Conservation (phyloP, 2,113 vertebrate species). For the Hemichromis elongatus region DNA sequence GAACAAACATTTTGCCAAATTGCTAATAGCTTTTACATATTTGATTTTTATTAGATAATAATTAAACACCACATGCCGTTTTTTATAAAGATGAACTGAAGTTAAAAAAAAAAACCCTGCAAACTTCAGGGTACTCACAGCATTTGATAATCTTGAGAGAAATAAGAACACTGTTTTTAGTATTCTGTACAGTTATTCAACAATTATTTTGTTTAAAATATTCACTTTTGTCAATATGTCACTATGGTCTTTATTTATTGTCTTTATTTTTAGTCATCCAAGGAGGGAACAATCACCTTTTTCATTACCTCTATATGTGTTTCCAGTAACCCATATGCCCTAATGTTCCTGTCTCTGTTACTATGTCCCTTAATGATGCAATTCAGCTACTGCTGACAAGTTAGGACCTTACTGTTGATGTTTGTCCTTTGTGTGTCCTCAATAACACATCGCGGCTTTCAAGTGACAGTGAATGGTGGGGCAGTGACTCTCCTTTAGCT, state of each 20-base stretch:
- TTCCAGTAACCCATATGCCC: constrained; percentile 15
- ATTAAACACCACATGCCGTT: not conserved
- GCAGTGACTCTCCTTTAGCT: not conserved
- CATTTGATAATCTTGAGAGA: not conserved
- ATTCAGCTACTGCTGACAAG: constrained; percentile 23
- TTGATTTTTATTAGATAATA: not conserved
- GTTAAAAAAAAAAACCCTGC: not conserved
- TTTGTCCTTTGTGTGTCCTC: constrained; percentile 52
- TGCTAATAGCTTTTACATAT: not conserved
- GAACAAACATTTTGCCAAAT: not conserved
- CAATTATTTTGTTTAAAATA: not conserved
- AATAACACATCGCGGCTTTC: constrained; percentile 16
- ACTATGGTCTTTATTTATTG: not conserved
- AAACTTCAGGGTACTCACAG: not conserved
- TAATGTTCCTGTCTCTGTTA: constrained; percentile 24
- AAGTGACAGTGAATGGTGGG: constrained; percentile 15
- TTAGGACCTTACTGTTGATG: constrained; percentile 28
- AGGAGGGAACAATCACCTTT: not conserved
- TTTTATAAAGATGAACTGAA: not conserved
- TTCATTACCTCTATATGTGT: not conserved
- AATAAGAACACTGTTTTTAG: not conserved
- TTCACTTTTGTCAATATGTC: not conserved
- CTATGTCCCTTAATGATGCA: constrained; percentile 39
- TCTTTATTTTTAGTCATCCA: not conserved
- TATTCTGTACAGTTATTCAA: not conserved